Base-by-base conservation (phyloP, 2,888 invertebrate genomes). In the Psylliodes chrysocephalus region DNA sequence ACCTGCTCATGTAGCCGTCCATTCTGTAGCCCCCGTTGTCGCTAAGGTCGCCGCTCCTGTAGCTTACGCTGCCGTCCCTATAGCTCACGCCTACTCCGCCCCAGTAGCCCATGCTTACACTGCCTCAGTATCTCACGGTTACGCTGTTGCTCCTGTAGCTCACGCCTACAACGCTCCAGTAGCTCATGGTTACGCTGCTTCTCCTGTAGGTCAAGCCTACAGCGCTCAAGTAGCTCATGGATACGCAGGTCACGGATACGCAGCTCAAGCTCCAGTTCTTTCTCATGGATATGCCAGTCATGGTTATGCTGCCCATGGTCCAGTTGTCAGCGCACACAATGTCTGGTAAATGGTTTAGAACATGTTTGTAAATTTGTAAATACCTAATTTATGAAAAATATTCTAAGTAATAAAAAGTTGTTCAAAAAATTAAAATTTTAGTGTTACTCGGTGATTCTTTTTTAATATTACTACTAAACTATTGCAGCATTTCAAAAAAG, bases 311-410 rank as follows among this genome's bases (percentile, higher is more conserved):
- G 70, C 69, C 56, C 75, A 64, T 61, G 63, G 52, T 15, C 49
- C 63, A 53, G 40, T 54, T n/a, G 63, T 64, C 30, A 70, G 69
- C 14, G 64, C 67, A 28, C 63, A 64, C 14, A 70, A 64, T 40
- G 70, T 84, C 0, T 85, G 85, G 78, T 85, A 84, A 70, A 35
- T 35, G 2, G 14, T 14, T n/a, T 12, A 14, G n/a, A 5, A 8
- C 10, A 10, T 2, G 10, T 10, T 6, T 2, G 10, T 35, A 35
- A 5, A 33, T 12, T 35, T 35, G 14, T 35, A 61, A 12, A 35
- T 35, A 35, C 5, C 2, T 35, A 14, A 35, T 35, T 35, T 35
- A 35, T 35, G 14, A 35, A 4, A 33, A 28, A 30, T 17, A n/a
- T 46, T 2, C 46, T 22, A 46, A 22, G 46, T 25, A 46, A 46